Evolutionary conservation across 2,888 invertebrate species (phyloP), one percentile per base, ranked within the genome.

Genomic region (Alcis repandata): DNA sequence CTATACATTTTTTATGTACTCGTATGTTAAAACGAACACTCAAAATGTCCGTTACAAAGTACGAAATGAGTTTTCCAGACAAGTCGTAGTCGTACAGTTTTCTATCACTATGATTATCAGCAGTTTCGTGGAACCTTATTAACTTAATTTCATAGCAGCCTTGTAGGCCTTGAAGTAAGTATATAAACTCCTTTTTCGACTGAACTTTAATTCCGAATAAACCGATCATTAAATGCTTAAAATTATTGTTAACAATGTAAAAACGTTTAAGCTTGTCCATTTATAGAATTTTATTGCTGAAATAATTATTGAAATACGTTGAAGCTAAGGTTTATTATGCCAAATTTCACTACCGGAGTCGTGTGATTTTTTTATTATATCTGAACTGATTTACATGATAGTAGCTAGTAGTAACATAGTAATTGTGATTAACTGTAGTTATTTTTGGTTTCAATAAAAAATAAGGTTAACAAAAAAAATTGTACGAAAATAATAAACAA

Each of bases 91-190:
- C 7, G 1, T 32, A 51, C n/a, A 17, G 9, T 46, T 36, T 19
- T 38, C 38, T 38, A 60, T 19, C 20, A 53, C 45, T 13, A 53
- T 53, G 17, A 53, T 61, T 61, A 54, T 15, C 15, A 36, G 19
- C 41, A 20, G 20, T 72, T 60, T 68, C 69, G 69, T 73, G 72
- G 71, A 76, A 75, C 75, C 67, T 76, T 68, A 75, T 66, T 68
- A 68, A 73, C 75, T 76, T 79, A 81, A 84, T 83, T 79, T 77
- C 48, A 63, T 63, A 64, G 67, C 56, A 64, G 36, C 54, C 70
- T 64, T 45, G 17, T 32, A 45, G 36, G 13, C 22, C 38, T 45
- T 52, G 57, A 45, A 27, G 27, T 51, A 51, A 19, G 13, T 38
- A 36, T 38, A 36, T 22, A 11, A 51, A 19, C 49, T 51, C 43